Evolutionary conservation across 2,113 vertebrate species (phyloP), one percentile per base, ranked within the genome.

Genomic region (Malurus melanocephalus): DNA sequence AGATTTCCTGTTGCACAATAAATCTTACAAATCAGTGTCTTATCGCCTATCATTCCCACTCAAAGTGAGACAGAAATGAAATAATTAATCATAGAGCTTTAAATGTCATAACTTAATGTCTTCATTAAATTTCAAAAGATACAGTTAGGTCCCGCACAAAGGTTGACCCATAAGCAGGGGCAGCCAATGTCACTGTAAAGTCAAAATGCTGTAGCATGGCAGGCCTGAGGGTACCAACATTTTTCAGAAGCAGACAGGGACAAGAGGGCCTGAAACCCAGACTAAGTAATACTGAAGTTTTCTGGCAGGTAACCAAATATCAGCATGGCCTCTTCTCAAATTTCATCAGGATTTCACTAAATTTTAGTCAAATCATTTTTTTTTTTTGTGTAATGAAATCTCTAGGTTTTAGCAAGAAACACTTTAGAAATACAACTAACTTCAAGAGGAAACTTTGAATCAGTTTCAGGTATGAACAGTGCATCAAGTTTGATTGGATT

Each of bases 181-280:
- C 28, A 83, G 51, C 3, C 14, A n/a, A 4, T 42, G 53, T 20
- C 30, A 82, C 18, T 2, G 2, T 8, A 18, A 86, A 62, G 6
- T 19, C n/a, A 46, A 32, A 15, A 52, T 5, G 3, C 13, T n/a
- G 10, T 4, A 23, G 3, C 2, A 4, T 28, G 13, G 26, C 55
- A 86, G 32, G 13, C 3, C 28, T 43, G 18, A 64, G 28, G 7
- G 11, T 26, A 7, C 11, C 27, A 64, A 11, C 16, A 9, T 38
- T 26, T 3, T 14, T 57, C 33, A 81, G n/a, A 11, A 40, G 20
- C 8, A 76, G 5, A 67, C 24, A 64, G 32, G 5, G 4, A 69
- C 10, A 76, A 59, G 19, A 43, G 4, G 2, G 3, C 6, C 32
- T 60, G 40, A 68, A 55, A 16, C 6, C 2, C 32, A 80, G 13